Percentiles rank a stretch among this genome's conserved stretches.
Conservation (phyloP, 1,140 invertebrate genomes). For the Papilio xuthus region DNA sequence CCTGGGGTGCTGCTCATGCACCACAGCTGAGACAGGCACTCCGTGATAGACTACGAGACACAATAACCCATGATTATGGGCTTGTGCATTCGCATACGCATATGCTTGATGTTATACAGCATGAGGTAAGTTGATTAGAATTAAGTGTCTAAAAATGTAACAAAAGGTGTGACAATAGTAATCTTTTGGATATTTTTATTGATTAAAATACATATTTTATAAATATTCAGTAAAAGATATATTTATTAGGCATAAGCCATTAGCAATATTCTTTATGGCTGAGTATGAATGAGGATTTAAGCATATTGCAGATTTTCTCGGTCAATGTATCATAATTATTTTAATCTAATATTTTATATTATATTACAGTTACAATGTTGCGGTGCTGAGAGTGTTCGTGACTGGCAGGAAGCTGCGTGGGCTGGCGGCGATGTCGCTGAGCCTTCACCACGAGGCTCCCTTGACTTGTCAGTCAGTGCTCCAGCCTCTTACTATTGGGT, state of each 20-base stretch:
- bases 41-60: constrained; percentile 57
- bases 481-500: constrained; percentile 59
- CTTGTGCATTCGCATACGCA: constrained; percentile 55
- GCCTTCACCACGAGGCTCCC: constrained; percentile 35
- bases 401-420: constrained; percentile 66
- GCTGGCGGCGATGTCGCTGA: constrained; percentile 42
- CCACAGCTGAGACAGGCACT: constrained; percentile 57
- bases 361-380: constrained; percentile 59
- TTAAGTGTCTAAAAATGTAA: too few relatives aligned
- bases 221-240: too few relatives aligned
- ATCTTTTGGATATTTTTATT: too few relatives aligned
- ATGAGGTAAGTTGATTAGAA: constrained; percentile 46
- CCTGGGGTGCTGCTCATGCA: constrained; percentile 66
- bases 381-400: constrained; percentile 58
- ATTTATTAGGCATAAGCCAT: neutral
- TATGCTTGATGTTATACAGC: constrained; percentile 66
- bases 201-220: too few relatives aligned
- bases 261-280: neutral
- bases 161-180: too few relatives aligned
- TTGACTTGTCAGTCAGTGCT: constrained; percentile 65
- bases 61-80: constrained; percentile 63
- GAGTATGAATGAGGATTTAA: neutral
- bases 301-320: neutral
- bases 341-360: neutral
- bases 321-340: too few relatives aligned